A percentile compares a stretch with the other conserved stretches of the same genome.
Evolutionary conservation across 2,797 vertebrate species (phyloP).

Genomic region (Amniataba percoides): DNA sequence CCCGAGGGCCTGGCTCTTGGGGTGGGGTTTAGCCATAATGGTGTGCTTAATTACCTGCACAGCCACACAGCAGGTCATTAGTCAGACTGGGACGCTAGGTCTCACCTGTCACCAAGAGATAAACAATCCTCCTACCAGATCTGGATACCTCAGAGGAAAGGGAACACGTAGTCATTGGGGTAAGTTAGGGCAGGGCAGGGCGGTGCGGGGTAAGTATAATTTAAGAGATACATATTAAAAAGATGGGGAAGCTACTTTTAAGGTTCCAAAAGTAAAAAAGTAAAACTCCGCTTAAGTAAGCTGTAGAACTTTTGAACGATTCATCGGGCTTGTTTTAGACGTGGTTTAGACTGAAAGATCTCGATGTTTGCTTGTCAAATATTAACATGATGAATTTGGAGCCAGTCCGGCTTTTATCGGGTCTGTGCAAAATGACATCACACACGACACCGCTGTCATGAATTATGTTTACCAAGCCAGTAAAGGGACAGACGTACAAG

Average conservation of each 20-base stretch:
- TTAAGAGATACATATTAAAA: slow-evolving; percentile 42
- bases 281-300: slow-evolving; percentile 1
- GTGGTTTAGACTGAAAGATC: slow-evolving; percentile 24
- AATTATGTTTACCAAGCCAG: slow-evolving; percentile 54
- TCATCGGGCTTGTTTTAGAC: slow-evolving; percentile 2
- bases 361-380: slow-evolving; percentile 51
- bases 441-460: slow-evolving; percentile 24
- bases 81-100: slow-evolving; percentile 78
- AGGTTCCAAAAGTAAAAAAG: slow-evolving; percentile 12
- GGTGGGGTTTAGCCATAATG: slow-evolving; percentile 84
- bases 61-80: slow-evolving; percentile 85
- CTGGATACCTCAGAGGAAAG: slow-evolving; percentile 61
- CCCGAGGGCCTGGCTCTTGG: slow-evolving; percentile 77
- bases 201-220: slow-evolving; percentile 9
- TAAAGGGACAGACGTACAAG: neutral
- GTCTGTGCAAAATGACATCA: slow-evolving; percentile 60
- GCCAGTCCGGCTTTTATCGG: slow-evolving; percentile 53
- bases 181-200: slow-evolving; percentile 40
- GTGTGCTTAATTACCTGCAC: slow-evolving; percentile 88
- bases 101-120: slow-evolving; percentile 83
- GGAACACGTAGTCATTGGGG: slow-evolving; percentile 32
- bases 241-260: slow-evolving; percentile 19
- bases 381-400: slow-evolving; percentile 56
- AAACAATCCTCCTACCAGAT: slow-evolving; percentile 80
- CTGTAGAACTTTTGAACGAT: slow-evolving; percentile 4